phyloP scores from a whole-genome alignment of 2,888 invertebrate genomes.

The Lasioglossum zephyrum region DNA sequence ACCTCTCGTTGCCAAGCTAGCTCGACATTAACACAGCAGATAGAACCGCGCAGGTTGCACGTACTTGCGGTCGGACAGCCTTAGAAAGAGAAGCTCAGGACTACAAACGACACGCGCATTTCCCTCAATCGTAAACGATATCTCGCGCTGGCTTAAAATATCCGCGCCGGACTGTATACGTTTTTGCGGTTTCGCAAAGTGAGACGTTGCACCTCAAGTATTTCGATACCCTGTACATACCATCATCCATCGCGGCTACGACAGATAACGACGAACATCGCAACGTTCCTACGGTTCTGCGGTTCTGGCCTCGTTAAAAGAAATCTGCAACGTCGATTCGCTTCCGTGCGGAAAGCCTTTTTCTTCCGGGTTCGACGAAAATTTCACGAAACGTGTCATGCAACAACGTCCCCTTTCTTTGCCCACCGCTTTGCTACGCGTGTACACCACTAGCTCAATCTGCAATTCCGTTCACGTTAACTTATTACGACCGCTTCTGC shows the following conservation, averaged over 20 bases:
- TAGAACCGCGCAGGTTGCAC: neutral
- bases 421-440: constrained; percentile 12
- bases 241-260: neutral
- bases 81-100: neutral
- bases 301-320: constrained; percentile 10
- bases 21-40: neutral
- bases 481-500: constrained; percentile 38
- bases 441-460: constrained; percentile 15
- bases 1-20: neutral
- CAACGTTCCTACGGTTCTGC: constrained; percentile 1
- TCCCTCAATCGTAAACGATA: constrained; percentile 17
- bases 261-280: neutral
- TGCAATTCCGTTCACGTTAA: constrained; percentile 28
- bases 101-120: neutral
- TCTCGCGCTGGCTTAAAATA: constrained; percentile 1
- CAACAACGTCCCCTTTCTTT: constrained; percentile 13
- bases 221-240: neutral
- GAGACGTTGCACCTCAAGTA: neutral
- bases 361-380: constrained; percentile 5
- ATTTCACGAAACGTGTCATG: constrained; percentile 39
- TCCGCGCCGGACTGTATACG: neutral
- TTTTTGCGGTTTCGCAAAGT: constrained; percentile 20
- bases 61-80: neutral
- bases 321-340: constrained; percentile 14
- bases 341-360: neutral